Conservation (phyloP, 2,888 invertebrate genomes). For the Sipunculus nudus region DNA sequence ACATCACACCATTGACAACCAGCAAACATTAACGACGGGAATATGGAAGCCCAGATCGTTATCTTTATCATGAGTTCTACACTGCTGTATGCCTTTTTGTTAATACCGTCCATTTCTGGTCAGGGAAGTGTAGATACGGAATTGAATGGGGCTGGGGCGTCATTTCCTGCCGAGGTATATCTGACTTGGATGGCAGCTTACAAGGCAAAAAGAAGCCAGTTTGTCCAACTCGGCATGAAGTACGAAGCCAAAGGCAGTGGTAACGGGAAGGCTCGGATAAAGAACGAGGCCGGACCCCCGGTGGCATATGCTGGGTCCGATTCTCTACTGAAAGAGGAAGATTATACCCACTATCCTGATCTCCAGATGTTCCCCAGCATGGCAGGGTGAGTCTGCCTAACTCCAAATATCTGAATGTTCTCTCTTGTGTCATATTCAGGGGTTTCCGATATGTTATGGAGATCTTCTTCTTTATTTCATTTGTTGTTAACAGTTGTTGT, state of each 20-base stretch:
- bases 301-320: constrained; percentile 51
- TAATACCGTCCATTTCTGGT: too few species aligned
- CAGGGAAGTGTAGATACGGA: too few species aligned
- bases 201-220: not conserved
- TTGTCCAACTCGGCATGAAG: constrained; percentile 8
- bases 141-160: constrained; percentile 26
- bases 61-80: too few species aligned
- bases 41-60: too few species aligned
- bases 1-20: too few species aligned
- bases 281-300: not conserved
- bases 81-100: too few species aligned
- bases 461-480: too few species aligned
- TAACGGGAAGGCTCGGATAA: constrained; percentile 11
- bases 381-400: constrained; percentile 49
- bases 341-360: constrained; percentile 36
- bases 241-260: constrained; percentile 17
- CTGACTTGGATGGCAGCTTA: constrained; percentile 11
- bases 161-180: constrained; percentile 23
- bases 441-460: too few species aligned
- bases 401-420: not conserved
- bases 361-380: constrained; percentile 50
- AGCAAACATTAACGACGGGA: too few species aligned
- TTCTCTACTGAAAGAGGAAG: constrained; percentile 36
- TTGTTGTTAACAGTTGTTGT: too few species aligned
- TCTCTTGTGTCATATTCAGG: not conserved